Evolutionary conservation across 2,797 vertebrate species (phyloP).

Genomic region (Sebastes reedi): DNA sequence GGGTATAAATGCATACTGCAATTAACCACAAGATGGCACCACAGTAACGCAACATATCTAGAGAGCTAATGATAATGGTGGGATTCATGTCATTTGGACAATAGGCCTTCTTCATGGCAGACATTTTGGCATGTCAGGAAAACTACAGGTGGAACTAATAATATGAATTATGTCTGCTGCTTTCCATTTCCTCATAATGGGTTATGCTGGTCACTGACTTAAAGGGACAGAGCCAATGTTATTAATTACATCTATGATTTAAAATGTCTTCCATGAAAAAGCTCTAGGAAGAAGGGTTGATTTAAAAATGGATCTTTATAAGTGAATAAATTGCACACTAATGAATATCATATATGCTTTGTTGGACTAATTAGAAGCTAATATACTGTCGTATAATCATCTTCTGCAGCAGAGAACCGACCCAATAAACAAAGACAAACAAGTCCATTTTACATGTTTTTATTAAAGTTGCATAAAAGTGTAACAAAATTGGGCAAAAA

Average conservation of each 20-base stretch:
- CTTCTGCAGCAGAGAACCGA: background rate
- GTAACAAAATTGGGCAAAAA: slow-evolving; percentile 87
- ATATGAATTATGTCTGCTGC: background rate
- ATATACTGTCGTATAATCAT: background rate
- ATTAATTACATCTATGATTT: background rate
- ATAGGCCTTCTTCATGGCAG: background rate
- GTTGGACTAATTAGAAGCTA: background rate
- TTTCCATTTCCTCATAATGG: background rate
- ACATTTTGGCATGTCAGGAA: slow-evolving; percentile 22
- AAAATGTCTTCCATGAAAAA: background rate
- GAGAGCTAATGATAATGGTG: background rate
- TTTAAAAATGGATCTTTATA: background rate
- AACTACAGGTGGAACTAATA: background rate
- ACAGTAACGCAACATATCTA: background rate
- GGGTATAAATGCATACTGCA: background rate
- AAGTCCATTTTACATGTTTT: slow-evolving; percentile 78
- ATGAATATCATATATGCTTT: background rate
- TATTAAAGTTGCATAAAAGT: slow-evolving; percentile 90
- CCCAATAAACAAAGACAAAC: background rate
- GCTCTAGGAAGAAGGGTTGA: background rate
- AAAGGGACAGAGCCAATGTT: background rate
- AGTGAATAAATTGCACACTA: background rate
- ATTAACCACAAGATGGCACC: slow-evolving; percentile 36
- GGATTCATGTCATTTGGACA: slow-evolving; percentile 6
- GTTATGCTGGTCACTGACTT: background rate